Percentiles rank a stretch among this genome's conserved stretches.
phyloP scores from a whole-genome alignment of 1,140 invertebrate genomes.

The Aphis gossypii region DNA sequence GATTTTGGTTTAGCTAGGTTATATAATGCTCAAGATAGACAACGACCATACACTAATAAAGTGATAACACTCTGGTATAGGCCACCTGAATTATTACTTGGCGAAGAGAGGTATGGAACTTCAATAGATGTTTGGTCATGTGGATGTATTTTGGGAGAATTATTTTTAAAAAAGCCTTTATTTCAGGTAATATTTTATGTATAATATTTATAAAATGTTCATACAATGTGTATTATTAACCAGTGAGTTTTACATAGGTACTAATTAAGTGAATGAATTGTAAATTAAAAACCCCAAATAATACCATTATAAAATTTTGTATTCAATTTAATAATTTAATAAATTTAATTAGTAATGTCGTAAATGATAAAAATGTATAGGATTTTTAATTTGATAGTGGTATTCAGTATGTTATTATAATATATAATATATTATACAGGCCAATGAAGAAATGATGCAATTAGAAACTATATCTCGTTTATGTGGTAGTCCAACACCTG shows the following conservation, averaged over 20 bases:
- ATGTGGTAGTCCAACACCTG: conserved; percentile 95
- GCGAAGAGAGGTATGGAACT: conserved; percentile 97
- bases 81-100: conserved; percentile 94
- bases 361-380: neutral
- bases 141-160: conserved; percentile 97
- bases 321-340: neutral
- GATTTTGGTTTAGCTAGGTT: conserved; percentile 97
- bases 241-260: neutral
- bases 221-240: neutral
- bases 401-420: neutral
- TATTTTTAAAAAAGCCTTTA: conserved; percentile 95
- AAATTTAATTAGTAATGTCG: neutral
- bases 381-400: neutral
- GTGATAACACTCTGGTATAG: conserved; percentile 99
- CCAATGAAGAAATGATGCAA: conserved; percentile 91
- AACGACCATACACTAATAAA: conserved; percentile 96
- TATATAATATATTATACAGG: conserved; percentile 67
- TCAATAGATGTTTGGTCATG: conserved; percentile 99
- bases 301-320: neutral
- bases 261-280: neutral
- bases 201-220: neutral
- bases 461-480: conserved; percentile 92
- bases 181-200: conserved; percentile 76
- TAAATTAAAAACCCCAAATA: neutral
- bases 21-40: conserved; percentile 93